Evolutionary conservation across 1,140 invertebrate species (phyloP), one percentile per base, ranked within the genome.

Genomic region (Macrobrachium nipponense): DNA sequence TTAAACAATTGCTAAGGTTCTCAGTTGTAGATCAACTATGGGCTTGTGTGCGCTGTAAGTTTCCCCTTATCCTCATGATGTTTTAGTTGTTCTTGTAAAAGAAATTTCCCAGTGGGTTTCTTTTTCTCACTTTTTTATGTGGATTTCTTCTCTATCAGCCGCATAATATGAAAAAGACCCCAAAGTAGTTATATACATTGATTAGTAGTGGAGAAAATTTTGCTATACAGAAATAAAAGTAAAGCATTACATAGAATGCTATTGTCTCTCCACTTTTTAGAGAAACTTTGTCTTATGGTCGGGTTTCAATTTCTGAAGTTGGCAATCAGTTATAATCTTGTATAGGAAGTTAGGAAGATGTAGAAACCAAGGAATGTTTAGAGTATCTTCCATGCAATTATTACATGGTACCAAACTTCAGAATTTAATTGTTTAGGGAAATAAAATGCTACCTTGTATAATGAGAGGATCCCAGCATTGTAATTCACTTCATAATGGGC

Each of bases 401-500:
- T 44, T 76, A 77, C 75, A 82, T 73, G 59, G 59, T 82, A 73
- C 76, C 23, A 68, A 66, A 78, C 51, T 85, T 85, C 73, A 85
- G 73, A 85, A 59, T 78, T 85, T 85, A 68, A 79, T 85, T 85
- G 78, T 85, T 78, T 78, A 79, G 83, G 83, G 66, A 86, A 83
- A 70, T 51, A 83, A 83, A 27, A 36, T 79, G 59, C 44, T 86
- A 86, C 64, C 83, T 86, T 86, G 73, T 79, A 86, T 78, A 79
- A 79, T 72, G 75, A 80, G 51, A 86, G 68, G 73, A 73, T 86
- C 76, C 77, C 84, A 51, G 68, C 77, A 80, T 86, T 80, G 76
- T 80, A 80, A 70, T 80, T 86, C 60, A 75, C 80, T 86, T 86
- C 84, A 75, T 86, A 80, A 85, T 73, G 78, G 70, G 70, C 51